Conservation (phyloP, 2,113 vertebrate genomes). For the Pleuronectes platessa region DNA sequence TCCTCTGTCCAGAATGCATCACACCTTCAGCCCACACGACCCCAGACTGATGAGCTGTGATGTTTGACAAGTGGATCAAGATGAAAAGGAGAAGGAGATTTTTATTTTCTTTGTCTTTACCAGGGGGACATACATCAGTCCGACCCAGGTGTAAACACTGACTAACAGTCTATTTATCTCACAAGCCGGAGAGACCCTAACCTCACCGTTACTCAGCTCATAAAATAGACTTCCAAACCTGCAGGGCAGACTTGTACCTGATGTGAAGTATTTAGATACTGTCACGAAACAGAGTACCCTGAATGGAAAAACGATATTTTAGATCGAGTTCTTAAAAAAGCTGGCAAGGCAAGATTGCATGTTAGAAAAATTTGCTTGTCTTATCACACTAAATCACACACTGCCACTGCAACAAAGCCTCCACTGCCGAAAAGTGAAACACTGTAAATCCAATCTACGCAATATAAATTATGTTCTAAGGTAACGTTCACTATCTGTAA, state of each 20-base stretch:
- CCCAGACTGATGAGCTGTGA: slow-evolving; percentile 18
- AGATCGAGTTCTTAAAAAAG: neutral
- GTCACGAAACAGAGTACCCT: slow-evolving; percentile 6
- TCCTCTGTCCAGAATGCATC: too few species aligned
- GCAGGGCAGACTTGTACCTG: slow-evolving; percentile 34
- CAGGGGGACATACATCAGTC: slow-evolving; percentile 55
- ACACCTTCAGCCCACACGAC: neutral
- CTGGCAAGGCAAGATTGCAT: neutral
- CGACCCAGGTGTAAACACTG: slow-evolving; percentile 55
- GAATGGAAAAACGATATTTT: slow-evolving; percentile 17
- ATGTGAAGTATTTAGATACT: slow-evolving; percentile 38
- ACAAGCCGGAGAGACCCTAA: slow-evolving; percentile 39
- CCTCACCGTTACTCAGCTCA: slow-evolving; percentile 42
- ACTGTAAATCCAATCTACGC: neutral
- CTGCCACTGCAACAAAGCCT: slow-evolving; percentile 1
- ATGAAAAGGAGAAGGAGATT: slow-evolving; percentile 41
- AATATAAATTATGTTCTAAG: neutral
- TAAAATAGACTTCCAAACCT: slow-evolving; percentile 54
- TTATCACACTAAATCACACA: neutral
- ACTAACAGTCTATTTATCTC: slow-evolving; percentile 63
- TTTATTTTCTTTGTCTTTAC: slow-evolving; percentile 51
- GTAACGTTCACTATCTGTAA: neutral
- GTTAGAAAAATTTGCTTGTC: neutral
- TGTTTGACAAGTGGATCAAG: slow-evolving; percentile 41
- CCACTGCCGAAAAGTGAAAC: neutral